Evolutionary conservation across 2,797 vertebrate species (phyloP), one percentile per base, ranked within the genome.

Genomic region (Erethizon dorsatum): DNA sequence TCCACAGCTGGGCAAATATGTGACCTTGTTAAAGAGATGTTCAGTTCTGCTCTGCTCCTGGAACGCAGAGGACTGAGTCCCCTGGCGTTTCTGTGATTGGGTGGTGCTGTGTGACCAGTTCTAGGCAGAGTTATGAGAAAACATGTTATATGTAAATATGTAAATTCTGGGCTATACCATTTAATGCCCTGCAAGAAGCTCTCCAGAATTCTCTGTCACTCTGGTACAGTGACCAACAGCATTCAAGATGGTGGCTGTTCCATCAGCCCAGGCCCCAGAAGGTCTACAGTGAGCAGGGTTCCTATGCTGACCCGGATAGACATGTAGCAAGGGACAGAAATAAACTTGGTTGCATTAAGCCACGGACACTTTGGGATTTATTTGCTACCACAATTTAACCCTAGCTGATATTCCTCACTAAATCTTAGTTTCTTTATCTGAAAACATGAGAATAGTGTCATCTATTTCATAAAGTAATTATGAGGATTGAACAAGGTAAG

Each of bases 381-480:
- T 86, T 78, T 93, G 63, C 63, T 65, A 31, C 75, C 33, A 37
- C 56, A 93, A n/a, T 4, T 61, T 91, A 78, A 85, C 57, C 78
- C 1, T 73, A 45, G 56, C 56, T 57, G 22, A 13, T 61, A 26
- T 0, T 26, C 3, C 2, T 96, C 56, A 45, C 41, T 69, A 89
- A 88, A 83, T 63, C 79, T 95, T 88, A 41, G 15, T 88, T 88
- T 90, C 22, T 95, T 79, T 79, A 54, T 83, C 63, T 96, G 83
- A 83, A 83, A 80, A 83, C 94, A 91, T 15, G 54, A n/a, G 67
- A 65, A 61, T 47, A 73, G 6, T 91, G 28, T 22, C 65, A 69
- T 69, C 28, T 92, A 47, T 41, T n/a, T 91, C 71, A 20, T 57
- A 54, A 91, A 37, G 5, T 88, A 67, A 88, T 79, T 45, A 50